Evolutionary conservation across 1,140 invertebrate species (phyloP), one percentile per base, ranked within the genome.

Genomic region (Ceratina japonica): DNA sequence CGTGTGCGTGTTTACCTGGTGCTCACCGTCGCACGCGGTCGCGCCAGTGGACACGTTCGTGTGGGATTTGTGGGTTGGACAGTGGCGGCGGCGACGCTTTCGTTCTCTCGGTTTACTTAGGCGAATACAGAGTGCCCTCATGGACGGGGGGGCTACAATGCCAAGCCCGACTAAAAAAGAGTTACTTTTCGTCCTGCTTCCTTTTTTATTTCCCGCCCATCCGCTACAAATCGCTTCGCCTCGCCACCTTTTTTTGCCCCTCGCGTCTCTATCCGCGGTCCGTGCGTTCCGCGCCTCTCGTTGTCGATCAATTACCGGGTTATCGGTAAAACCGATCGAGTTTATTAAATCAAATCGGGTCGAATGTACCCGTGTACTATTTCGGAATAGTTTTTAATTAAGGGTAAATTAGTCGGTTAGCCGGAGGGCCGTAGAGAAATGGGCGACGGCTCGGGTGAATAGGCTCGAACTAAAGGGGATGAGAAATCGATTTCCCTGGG

Each of bases 71-170:
- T 62, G 69, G 77, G 59, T 65, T 80, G 69, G 58, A 64, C 78
- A 82, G 76, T 64, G 66, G 71, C 65, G 80, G 37, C 37, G 5
- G 49, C 76, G 70, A 81, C 80, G 77, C 63, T 81, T 79, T 79
- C 75, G 66, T 79, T 79, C 75, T 79, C 18, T 44, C 37, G 62
- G 68, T 79, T 79, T 80, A 75, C 78, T 80, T 75, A 62, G 72
- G 52, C 72, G 61, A 75, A 65, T 56, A 75, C 72, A 54, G 72
- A 75, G 64, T 62, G 61, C 69, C 52, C 70, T 52, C 24, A 13
- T 74, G 59, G 52, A 79, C 59, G 61, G 37, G n/a, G n/a, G n/a
- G 10, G 37, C 62, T 73, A 62, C 70, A 71, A 72, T 63, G 44
- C 75, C 54, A 31, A 24, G 37, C 5, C 20, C 12, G 51, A 49